Conservation (phyloP, 2,888 invertebrate species). For the Papilio protenor region DNA sequence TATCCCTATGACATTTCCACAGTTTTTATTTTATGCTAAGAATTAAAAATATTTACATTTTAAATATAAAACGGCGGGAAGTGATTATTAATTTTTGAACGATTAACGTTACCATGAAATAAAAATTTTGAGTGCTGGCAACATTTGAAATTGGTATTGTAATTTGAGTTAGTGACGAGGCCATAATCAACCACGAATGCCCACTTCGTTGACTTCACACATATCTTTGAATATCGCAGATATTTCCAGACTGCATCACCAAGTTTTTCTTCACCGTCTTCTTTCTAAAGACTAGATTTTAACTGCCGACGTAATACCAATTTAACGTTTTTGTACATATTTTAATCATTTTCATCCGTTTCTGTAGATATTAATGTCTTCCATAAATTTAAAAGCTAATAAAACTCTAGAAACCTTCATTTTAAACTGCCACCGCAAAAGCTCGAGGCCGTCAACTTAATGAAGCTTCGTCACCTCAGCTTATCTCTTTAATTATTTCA, state of each 20-base stretch:
- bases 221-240: too few relatives aligned
- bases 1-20: neutral
- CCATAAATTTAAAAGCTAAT: constrained; percentile 6
- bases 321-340: neutral
- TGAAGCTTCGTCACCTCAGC: constrained; percentile 48
- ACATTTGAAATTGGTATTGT: too few relatives aligned
- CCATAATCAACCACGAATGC: too few relatives aligned
- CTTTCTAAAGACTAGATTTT: too few relatives aligned
- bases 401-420: neutral
- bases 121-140: too few relatives aligned
- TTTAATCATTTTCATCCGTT: neutral
- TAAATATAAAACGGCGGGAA: neutral
- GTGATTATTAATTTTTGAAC: too few relatives aligned
- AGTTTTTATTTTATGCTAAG: neutral
- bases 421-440: constrained; percentile 11
- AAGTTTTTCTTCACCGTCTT: too few relatives aligned
- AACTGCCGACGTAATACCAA: too few relatives aligned
- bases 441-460: constrained; percentile 39
- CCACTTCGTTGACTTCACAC: too few relatives aligned
- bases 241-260: too few relatives aligned
- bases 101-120: too few relatives aligned
- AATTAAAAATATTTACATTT: neutral
- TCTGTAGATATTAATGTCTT: neutral
- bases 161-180: too few relatives aligned
- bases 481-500: constrained; percentile 52